A percentile compares a stretch with the other conserved stretches of the same genome.
Conservation (phyloP, 2,888 invertebrate genomes). For the Drosophila paramelanica region DNA sequence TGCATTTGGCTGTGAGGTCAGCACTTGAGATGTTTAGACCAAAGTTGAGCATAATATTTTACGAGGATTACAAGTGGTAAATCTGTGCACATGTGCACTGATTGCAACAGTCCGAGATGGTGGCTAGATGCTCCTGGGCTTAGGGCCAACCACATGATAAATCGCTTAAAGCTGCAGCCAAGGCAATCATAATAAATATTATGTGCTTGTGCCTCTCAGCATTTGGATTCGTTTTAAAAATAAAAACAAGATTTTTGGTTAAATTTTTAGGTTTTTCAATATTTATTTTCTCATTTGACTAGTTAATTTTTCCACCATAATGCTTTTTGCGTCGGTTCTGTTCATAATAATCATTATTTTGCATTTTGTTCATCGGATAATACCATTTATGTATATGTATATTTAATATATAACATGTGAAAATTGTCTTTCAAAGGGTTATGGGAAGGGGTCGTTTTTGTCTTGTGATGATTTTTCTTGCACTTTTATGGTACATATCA, state of each 20-base stretch:
- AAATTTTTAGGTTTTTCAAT: constrained; percentile 60
- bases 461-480: constrained; percentile 41
- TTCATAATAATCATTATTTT: constrained; percentile 73
- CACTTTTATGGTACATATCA: constrained; percentile 57
- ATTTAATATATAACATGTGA: constrained; percentile 73
- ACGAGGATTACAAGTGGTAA: constrained; percentile 68
- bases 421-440: constrained; percentile 30
- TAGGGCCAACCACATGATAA: constrained; percentile 54
- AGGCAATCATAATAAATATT: constrained; percentile 8
- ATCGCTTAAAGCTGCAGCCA: constrained; percentile 45
- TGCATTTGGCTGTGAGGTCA: constrained; percentile 25
- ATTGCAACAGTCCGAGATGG: constrained; percentile 43
- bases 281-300: constrained; percentile 84
- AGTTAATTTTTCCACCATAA: constrained; percentile 71
- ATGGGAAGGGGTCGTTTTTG: constrained; percentile 5
- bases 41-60: constrained; percentile 69
- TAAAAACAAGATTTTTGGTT: constrained; percentile 8
- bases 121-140: constrained; percentile 23
- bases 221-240: background rate
- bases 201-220: background rate
- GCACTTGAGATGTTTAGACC: constrained; percentile 28
- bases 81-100: constrained; percentile 72
- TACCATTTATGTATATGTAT: constrained; percentile 68
- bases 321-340: constrained; percentile 44
- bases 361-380: constrained; percentile 69